Base-by-base conservation (phyloP, 2,113 vertebrate genomes). In the Dinomys branickii region DNA sequence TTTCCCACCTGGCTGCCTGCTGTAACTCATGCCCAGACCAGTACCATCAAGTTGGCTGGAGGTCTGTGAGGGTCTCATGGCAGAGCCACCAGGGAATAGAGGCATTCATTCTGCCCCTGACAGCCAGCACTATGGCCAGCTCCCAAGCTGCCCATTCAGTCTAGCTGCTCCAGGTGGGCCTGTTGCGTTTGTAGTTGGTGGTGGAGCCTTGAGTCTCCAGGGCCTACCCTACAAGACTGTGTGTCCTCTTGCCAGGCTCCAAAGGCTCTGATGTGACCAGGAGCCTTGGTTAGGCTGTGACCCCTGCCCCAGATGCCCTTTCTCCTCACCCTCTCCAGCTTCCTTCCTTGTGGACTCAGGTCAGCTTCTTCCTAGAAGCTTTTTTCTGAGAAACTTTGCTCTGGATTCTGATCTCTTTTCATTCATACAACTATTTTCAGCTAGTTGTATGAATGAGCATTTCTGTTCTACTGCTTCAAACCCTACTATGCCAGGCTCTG, bases 51-150 rank as follows among this genome's bases (percentile, higher is more conserved):
- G 52, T n/a, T 5, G 19, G n/a, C 73, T 8, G 26, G 38, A 33
- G 28, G 22, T 61, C 30, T 44, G 67, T 33, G 17, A 38, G 58
- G 80, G 41, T 47, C 54, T 4, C 24, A 10, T 28, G 19, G 47
- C 19, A 26, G n/a, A 44, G 33, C 1, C 1, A 0, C 50, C 44
- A 1, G 12, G 56, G 50, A 17, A 9, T n/a, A 30, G 56, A 85
- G 78, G 26, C 44, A 0, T 85, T 59, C 35, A 9, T 77, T 59
- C 20, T 78, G 20, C 14, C 38, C 24, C 19, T 59, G 65, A 47
- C 1, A 50, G 20, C 63, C n/a, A 75, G 83, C 41, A 85, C 59
- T 50, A 50, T 14, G 14, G 47, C 30, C 92, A 94, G 63, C 33
- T n/a, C 85, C 17, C n/a, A 83, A 5, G 7, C 54, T 41, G 81